Evolutionary conservation across 2,113 vertebrate species (phyloP), one percentile per base, ranked within the genome.

Genomic region (Oncorhynchus mykiss): DNA sequence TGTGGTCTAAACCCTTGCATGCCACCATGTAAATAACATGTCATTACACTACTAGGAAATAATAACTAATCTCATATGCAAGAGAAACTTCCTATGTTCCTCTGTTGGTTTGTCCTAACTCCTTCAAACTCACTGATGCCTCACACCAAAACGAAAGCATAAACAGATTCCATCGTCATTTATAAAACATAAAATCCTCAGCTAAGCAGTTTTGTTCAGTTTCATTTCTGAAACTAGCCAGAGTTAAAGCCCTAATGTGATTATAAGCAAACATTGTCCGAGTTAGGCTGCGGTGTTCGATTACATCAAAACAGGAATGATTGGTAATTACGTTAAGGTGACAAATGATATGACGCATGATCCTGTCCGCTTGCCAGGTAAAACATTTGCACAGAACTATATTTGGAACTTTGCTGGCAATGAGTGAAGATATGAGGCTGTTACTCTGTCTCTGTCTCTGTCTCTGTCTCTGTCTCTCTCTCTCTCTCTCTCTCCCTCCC

Each of bases 141-240:
- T 85, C 76, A 76, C 83, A 14, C 51, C 70, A 24, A 3, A 74
- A 78, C 71, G 64, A 67, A 76, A 79, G 22, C 70, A 72, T 90
- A 91, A 93, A 92, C 85, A 91, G 74, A 87, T 89, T 92, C 87
- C 76, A 77, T 89, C 88, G 62, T 67, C 72, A 86, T 67, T 85
- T 82, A 85, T 85, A 85, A 84, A 90, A 86, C 81, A 85, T 85
- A 86, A 84, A 90, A 86, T 74, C 78, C 77, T 70, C 88, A 83
- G 67, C 70, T 78, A 88, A 91, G 90, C 48, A 75, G 82, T 91
- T 89, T 93, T 88, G 88, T 91, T 91, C 87, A 85, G 85, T 88
- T 90, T 85, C 70, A 86, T 87, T 51, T 76, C 81, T 93, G 92
- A 92, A 92, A 92, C 89, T 93, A 89, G 83, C 90, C 90, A 94